Base-by-base conservation (phyloP, 2,113 vertebrate species). In the Ailuropoda melanoleuca region DNA sequence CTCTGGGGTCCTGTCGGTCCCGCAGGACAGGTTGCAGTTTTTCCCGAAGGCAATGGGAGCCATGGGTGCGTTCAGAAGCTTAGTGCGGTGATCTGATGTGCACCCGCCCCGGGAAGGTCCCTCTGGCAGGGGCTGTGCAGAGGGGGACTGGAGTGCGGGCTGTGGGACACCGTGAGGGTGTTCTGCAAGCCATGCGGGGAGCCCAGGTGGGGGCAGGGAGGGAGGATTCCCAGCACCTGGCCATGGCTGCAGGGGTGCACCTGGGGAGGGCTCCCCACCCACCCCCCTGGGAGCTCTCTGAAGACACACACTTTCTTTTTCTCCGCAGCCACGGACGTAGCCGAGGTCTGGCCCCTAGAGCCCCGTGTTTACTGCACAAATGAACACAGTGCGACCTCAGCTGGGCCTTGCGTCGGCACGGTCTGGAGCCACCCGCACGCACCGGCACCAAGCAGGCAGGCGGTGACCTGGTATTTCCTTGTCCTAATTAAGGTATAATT, bases 321-420 rank as follows among this genome's bases (percentile, higher is more conserved):
- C 53, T 82, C 48, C 56, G 64, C 9, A 31, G 53, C 46, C 55
- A 50, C 68, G 58, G 53, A 31, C 72, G 5, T 0, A 23, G 24
- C 23, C 31, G 11, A 26, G 24, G 66, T 34, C 34, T 19, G 21
- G 72, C 21, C 2, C n/a, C 0, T 12, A 70, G 37, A 31, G 34
- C 24, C 39, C 13, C 14, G 6, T 17, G 53, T 74, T 46, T 37
- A 18, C 31, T 13, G 55, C 2, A 4, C 1, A 3, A 37, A 64
- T 17, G 7, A n/a, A 13, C 0, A 24, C 17, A 31, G 4, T 46
- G 62, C 21, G 34, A n/a, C 24, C 34, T 88, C 34, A 23, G 70
- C 6, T 17, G 8, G 53, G 37, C 31, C 24, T 48, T 4, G 26
- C 24, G 3, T 17, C 19, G 0, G 21, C 8, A 39, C 4, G 4